Evolutionary conservation across 2,113 vertebrate species (phyloP), one percentile per base, ranked within the genome.

Genomic region (Pachyramphus minor): DNA sequence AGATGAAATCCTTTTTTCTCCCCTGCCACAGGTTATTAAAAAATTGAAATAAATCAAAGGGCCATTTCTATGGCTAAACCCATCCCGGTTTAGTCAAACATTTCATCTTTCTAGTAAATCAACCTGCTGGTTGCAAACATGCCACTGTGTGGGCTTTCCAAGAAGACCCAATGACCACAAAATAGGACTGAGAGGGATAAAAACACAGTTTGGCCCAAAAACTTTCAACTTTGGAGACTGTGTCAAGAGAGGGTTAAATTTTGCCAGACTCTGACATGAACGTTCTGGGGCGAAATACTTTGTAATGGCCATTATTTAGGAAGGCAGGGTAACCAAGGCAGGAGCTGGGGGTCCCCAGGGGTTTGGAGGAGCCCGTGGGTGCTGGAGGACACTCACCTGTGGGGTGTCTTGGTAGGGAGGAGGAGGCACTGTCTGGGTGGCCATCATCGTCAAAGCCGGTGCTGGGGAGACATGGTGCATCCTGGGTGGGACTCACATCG

Each of bases 401-500:
- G 99, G 99, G 97, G 98, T 99, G 98, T 99, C 99, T 97, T 99
- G 99, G 98, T 99, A 99, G 94, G 99, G 98, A 98, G 99, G 99
- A 98, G 99, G 99, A 98, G 99, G 99, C 98, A 99, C 99, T 33
- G 98, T 99, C 98, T 99, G 99, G 95, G 99, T 99, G 98, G 99
- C 99, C 99, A 99, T 99, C 99, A 99, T 99, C 80, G 98, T 99
- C 99, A 99, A 97, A 99, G 99, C 98, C 97, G 99, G 98, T 97
- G 98, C 98, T 96, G 99, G 98, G 98, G 99, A 99, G 98, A 98
- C 99, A 99, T 99, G 99, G 99, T 99, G 99, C 99, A 99, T 99
- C 99, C 99, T 99, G 99, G 98, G 99, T 98, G 97, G 98, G 98
- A 98, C 98, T 99, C 99, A 99, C 99, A 99, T 99, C 74, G 98